These are phyloP conservation scores for Columba livia DNA, from an alignment of 2,113 vertebrate genomes.

Conservation along the genomic window DNA sequence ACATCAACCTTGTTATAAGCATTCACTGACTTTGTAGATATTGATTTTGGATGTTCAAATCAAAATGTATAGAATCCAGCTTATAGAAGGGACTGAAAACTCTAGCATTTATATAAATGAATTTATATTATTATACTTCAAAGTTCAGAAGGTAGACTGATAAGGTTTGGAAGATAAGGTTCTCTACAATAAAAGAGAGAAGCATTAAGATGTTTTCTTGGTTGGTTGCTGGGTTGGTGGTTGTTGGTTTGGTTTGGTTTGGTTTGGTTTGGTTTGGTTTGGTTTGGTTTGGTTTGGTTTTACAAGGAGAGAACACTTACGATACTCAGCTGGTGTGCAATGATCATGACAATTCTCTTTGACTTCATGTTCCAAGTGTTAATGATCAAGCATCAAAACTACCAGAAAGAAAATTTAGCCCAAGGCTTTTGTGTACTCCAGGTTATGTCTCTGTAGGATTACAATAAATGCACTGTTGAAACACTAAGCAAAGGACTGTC, in stretches of 20 bases:
- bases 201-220: rapidly evolving
- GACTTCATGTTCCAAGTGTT: neutral
- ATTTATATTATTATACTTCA: neutral
- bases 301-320: neutral
- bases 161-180: neutral
- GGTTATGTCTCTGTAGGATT: neutral
- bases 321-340: neutral
- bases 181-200: neutral
- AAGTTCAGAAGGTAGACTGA: neutral
- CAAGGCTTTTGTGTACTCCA: neutral
- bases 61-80: neutral
- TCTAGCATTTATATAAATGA: neutral
- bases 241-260: neutral
- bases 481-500: neutral
- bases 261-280: neutral
- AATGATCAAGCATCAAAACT: neutral
- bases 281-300: neutral
- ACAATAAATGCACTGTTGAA: neutral
- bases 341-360: neutral
- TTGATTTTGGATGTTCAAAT: neutral
- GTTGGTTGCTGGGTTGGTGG: too few relatives aligned
- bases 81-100: neutral
- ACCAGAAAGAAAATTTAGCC: neutral
- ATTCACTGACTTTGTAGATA: neutral
- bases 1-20: neutral